Percentiles rank a stretch among this genome's conserved stretches.
Evolutionary conservation across 2,888 invertebrate genomes (phyloP).

Genomic region (Neocrepidodera transversa): DNA sequence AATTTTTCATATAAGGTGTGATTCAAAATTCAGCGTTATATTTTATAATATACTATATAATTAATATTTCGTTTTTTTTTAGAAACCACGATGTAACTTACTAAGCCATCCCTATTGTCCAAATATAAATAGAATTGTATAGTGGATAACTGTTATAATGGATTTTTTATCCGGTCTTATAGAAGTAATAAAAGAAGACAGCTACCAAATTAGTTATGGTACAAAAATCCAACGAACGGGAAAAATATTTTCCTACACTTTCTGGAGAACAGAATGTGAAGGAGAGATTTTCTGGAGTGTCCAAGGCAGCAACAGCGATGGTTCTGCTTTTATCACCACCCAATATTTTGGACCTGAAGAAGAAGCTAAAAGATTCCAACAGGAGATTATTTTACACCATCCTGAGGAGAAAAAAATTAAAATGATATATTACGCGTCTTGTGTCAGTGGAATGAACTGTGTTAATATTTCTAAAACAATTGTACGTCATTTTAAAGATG

Average conservation of each 20-base stretch:
- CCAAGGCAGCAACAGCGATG: slow-evolving; percentile 55
- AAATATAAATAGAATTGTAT: too few relatives aligned
- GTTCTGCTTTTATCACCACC: slow-evolving; percentile 54
- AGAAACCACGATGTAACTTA: neutral
- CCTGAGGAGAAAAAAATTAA: slow-evolving; percentile 55
- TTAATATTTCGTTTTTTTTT: neutral
- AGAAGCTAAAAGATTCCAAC: slow-evolving; percentile 52
- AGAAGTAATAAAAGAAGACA: slow-evolving; percentile 48
- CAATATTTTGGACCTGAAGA: slow-evolving; percentile 54
- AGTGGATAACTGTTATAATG: slow-evolving; percentile 33
- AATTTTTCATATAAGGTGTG: neutral
- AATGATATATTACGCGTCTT: slow-evolving; percentile 53
- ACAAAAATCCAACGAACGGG: slow-evolving; percentile 51
- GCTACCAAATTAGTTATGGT: slow-evolving; percentile 53
- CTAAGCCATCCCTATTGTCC: neutral
- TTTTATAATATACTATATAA: neutral
- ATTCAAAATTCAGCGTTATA: too few relatives aligned
- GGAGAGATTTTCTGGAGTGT: slow-evolving; percentile 58
- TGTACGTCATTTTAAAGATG: slow-evolving; percentile 54
- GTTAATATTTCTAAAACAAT: slow-evolving; percentile 55
- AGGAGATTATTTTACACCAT: slow-evolving; percentile 55
- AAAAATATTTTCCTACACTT: slow-evolving; percentile 57
- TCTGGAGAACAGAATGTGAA: slow-evolving; percentile 56
- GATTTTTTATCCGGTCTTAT: slow-evolving; percentile 47
- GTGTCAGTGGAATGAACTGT: slow-evolving; percentile 53